Evolutionary conservation across 2,888 invertebrate genomes (phyloP), one percentile per base, ranked within the genome.

Genomic region (Athetis lepigone): DNA sequence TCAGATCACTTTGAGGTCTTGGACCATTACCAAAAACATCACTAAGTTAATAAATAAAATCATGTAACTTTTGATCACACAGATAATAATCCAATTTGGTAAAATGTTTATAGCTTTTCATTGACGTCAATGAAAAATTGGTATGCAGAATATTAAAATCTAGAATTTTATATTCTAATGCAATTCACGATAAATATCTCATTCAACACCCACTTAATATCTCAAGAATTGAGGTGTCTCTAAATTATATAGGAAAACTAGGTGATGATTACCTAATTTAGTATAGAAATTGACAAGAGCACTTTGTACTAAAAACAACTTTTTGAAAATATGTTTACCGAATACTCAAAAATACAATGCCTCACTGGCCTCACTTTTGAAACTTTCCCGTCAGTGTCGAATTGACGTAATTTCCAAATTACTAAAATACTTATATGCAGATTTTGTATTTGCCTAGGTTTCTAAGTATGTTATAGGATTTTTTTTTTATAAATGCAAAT

Each of bases 51-150:
- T 42, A 27, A 46, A 46, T 36, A 19, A 42, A 42, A 23, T 29
- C 40, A 23, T 9, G 29, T 29, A 23, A 65, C 16, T 27, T 59
- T 42, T 49, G 27, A 8, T 23, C 5, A 29, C 40, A 21, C 25
- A 25, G 11, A 36, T 56, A 52, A 19, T 1, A 21, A 57, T 57
- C 29, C 40, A 9, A 21, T 67, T 59, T 49, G 13, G 18, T 43
- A 42, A 65, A 29, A 29, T 49, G 33, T 55, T 37, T 42, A 64
- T 57, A 21, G 36, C 59, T 43, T 21, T 42, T 2, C 16, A 49
- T 29, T 69, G 69, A 69, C 60, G 69, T 60, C 65, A 65, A 33
- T 59, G 25, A 19, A 33, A 69, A 23, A 49, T 33, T 27, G 11
- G 19, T 49, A 65, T 69, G 37, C 29, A 59, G 16, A 65, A 47